A percentile compares a stretch with the other conserved stretches of the same genome.
phyloP scores from a whole-genome alignment of 2,113 vertebrate species.

The Mesitornis unicolor region DNA sequence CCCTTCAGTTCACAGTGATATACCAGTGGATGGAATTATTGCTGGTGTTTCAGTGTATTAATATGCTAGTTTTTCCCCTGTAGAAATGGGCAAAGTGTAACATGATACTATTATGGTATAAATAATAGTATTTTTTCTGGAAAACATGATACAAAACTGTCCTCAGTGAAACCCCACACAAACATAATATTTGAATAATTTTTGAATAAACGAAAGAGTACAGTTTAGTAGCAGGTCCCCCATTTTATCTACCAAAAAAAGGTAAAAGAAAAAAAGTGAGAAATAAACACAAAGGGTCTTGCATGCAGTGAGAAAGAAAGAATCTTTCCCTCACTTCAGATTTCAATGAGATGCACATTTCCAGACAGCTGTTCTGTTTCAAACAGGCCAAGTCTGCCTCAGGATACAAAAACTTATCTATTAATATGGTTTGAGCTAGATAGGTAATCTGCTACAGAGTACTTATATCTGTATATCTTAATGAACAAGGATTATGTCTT shows the following conservation, averaged over 20 bases:
- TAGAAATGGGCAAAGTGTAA: not conserved
- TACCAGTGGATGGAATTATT: not conserved
- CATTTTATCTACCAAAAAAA: not conserved
- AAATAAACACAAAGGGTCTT: not conserved
- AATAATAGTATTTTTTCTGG: not conserved
- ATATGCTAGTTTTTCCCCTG: not conserved
- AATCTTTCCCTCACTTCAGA: not conserved
- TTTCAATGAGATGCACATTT: conserved; percentile 11
- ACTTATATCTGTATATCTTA: not conserved
- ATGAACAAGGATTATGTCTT: not conserved
- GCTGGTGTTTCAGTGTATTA: not conserved
- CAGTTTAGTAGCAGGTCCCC: not conserved
- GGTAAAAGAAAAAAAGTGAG: not conserved
- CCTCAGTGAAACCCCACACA: not conserved
- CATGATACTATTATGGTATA: not conserved
- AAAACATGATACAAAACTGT: not conserved
- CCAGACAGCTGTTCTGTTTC: conserved; percentile 11
- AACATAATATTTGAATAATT: too few relatives aligned
- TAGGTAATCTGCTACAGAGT: not conserved
- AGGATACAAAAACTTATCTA: not conserved
- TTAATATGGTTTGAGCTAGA: not conserved
- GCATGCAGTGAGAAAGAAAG: not conserved
- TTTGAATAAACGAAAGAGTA: not conserved
- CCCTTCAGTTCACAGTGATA: not conserved
- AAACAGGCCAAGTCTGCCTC: not conserved